These are phyloP conservation scores for Glaucomys volans DNA, from an alignment of 2,113 vertebrate genomes.

Conservation along the genomic window DNA sequence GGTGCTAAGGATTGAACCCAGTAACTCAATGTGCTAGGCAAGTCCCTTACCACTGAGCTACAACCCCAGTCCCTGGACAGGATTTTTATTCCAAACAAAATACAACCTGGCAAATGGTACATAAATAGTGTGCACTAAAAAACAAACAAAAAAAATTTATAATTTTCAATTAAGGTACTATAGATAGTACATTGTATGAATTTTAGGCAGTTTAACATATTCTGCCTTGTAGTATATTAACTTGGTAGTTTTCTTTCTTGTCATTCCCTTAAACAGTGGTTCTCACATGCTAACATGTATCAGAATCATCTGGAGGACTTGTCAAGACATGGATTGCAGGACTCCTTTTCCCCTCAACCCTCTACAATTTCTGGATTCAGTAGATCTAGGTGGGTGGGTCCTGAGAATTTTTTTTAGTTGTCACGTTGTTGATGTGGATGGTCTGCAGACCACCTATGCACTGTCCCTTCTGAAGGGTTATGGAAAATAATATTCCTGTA, in stretches of 20 bases:
- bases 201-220: neutral
- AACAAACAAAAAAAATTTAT: neutral
- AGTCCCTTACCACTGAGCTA: no score
- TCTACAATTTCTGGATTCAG: neutral
- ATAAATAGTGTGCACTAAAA: neutral
- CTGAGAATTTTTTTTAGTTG: neutral
- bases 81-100: constrained; percentile 14
- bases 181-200: neutral
- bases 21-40: no score
- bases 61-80: neutral
- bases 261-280: neutral
- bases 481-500: no score
- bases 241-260: neutral
- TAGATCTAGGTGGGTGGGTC: neutral
- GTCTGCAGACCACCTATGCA: neutral
- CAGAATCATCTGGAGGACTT: neutral
- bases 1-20: no score
- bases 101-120: neutral
- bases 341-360: neutral
- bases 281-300: neutral
- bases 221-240: neutral
- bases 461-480: no score
- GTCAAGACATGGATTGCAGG: neutral
- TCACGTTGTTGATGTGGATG: neutral
- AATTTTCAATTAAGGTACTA: neutral